Evolutionary conservation across 2,797 vertebrate species (phyloP), one percentile per base, ranked within the genome.

Genomic region (Oreochromis grahami): DNA sequence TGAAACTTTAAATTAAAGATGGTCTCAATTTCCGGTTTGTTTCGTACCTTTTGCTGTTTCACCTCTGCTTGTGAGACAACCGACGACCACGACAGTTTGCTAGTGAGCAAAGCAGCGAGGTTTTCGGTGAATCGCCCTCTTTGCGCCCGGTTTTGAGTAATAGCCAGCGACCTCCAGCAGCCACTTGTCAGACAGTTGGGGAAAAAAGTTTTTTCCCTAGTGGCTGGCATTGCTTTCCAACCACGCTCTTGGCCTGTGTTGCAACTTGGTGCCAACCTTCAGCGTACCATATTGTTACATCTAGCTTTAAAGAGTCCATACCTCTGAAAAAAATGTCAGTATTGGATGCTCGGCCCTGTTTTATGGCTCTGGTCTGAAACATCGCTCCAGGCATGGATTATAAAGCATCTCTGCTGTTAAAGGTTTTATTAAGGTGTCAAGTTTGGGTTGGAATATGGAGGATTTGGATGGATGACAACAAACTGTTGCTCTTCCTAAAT

Each of bases 241-340:
- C 4, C 19, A 38, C 0, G 3, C 58, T 8, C 34, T 38, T 63
- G 58, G 6, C 10, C 41, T 26, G 8, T 26, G 38, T 26, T 70
- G 41, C 5, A 26, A 45, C 65, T 5, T 26, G 14, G 14, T 43
- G 8, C 13, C 24, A 45, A 70, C 21, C 21, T 70, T 26, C 5
- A 1, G 65, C 4, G 1, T 17, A 17, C 65, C 14, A 29, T 72
- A 72, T 19, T 19, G 41, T 10, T 21, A 0, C 65, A 29, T 26
- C 14, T 45, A 45, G 65, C 21, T 7, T 45, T 45, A 70, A 70
- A 45, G 68, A 45, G 24, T 72, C 14, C 8, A 26, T 2, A 26
- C 17, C 38, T 24, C 5, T 43, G 21, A 14, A 26, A 70, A 68
- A 15, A 1, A 43, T 0, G 0, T 24, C 13, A 0, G 14, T 5